Evolutionary conservation across 2,797 vertebrate genomes (phyloP), one percentile per base, ranked within the genome.

Genomic region (Apogon talboti): DNA sequence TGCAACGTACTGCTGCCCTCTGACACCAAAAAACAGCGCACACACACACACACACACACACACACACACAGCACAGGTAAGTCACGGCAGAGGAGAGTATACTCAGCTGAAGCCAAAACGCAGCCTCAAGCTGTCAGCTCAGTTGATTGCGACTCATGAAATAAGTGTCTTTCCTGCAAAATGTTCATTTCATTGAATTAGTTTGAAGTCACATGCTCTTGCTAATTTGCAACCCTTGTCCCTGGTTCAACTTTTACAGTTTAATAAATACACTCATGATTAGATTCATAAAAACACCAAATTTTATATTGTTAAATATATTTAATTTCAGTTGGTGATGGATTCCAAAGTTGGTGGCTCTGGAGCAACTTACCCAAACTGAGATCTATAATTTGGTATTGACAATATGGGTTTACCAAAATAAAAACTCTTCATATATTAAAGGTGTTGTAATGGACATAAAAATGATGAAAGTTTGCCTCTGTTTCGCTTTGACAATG

Each of bases 1-100:
- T 99, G 98, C 55, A 99, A 94, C 0, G 98, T 99, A 88, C 96
- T 95, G 78, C 96, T 91, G 46, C 93, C 96, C 2, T 99, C 98
- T 98, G 93, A 81, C 33, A 71, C 14, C 7, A 8, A 38, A 33
- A 50, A 58, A 57, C 35, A 60, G 83, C 49, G 71, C 4, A 49
- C 44, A 59, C 35, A 38, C 16, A 2, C n/a, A 85, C 49, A 74
- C 4, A 49, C 44, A 59, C 35, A 38, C 16, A 2, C n/a, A 85
- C 49, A 74, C 4, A 49, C 44, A 59, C 35, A 38, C 16, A 2
- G 24, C 16, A 43, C 19, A 47, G 9, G 49, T 79, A 3, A 83
- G 66, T 40, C 12, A 38, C 15, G 18, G 30, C 65, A 37, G 0
- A 0, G 53, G 15, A 40, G 11, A 10, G 7, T 8, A 48, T 6